Base-by-base conservation (phyloP, 30 jellyfish, hydroid and myxozoan genomes). In the Hydractinia echinata region DNA sequence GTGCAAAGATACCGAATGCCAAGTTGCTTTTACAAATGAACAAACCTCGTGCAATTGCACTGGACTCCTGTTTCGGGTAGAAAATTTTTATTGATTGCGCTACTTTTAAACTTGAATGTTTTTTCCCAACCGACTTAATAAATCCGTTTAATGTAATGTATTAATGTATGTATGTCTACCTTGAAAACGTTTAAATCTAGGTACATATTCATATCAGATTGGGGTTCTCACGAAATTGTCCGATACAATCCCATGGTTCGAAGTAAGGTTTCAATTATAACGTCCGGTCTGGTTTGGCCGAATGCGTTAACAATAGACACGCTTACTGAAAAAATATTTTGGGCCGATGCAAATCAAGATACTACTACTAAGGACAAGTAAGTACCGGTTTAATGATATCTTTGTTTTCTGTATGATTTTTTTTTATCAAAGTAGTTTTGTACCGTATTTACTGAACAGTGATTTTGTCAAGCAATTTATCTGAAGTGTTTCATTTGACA, bases 151-250 rank as follows among this genome's bases (percentile, higher is more conserved):
- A 30, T 30, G 44, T 30, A 30, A 30, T 30, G 44, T 30, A 30
- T 30, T 30, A 30, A 30, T n/a, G n/a, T n/a, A n/a, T n/a, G n/a
- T 64, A n/a, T 64, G 10, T n/a, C 19, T 13, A 6, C 6, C 18
- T 6, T 64, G 18, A 64, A 51, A 6, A 13, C 19, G 39, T 64
- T 6, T 51, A 7, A 6, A 64, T 64, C 74, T 64, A 64, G 74
- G 19, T 64, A 64, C 16, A 44, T 64, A 64, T 64, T 64, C 39
- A 51, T 64, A 51, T 64, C 74, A n/a, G 74, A 64, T 64, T 64
- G 74, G 74, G 74, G 74, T n/a, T n/a, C 51, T 64, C 19, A 64
- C 9, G 74, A 64, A 64, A 13, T 64, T 64, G 6, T 64, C 7
- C 74, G 74, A 7, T 64, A n/a, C 39, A 51, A 64, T 13, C 74